Base-by-base conservation (phyloP, 2,113 vertebrate genomes). In the Perognathus longimembris region DNA sequence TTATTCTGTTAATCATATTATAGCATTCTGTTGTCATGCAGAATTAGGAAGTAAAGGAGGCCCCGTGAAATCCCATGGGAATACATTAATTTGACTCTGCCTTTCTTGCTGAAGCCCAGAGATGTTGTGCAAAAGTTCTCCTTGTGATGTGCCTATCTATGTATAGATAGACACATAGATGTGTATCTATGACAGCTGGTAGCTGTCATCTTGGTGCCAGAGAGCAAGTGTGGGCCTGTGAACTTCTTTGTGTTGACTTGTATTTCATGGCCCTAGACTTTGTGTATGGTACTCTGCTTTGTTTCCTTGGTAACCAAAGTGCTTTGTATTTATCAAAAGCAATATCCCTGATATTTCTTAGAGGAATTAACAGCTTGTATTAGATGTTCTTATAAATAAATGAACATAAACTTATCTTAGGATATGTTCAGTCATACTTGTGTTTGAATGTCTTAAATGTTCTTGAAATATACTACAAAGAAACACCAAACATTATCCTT, bases 331-430 rank as follows among this genome's bases (percentile, higher is more conserved):
- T 86, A 66, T 45, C 67, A 54, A 83, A 70, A 77, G 4, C 10
- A 91, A 38, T 11, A 57, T 67, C 61, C 64, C 73, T 14, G 32
- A 4, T 40, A 45, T 34, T 92, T 40, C 36, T 59, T 89, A 63
- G 22, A 83, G 21, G 28, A 32, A n/a, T 54, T 38, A 66, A 59
- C 40, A 75, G 61, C 73, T 85, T 71, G 32, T 5, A 63, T 14
- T 84, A 28, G 28, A 64, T 67, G 38, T 69, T 94, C 74, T 92
- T 18, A 89, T 3, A 77, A 92, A 18, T 78, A 32, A 86, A 69
- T 30, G 14, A 77, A 36, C 24, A 0, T 32, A 85, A 84, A 74
- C 24, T 4, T n/a, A 71, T 73, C 34, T 66, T 2, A 63, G 28
- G 30, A 30, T 18, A 70, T 73, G 30, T 63, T 42, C 42, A 64